Evolutionary conservation across 2,888 invertebrate species (phyloP).

Genomic region (Yponomeuta cagnagella): DNA sequence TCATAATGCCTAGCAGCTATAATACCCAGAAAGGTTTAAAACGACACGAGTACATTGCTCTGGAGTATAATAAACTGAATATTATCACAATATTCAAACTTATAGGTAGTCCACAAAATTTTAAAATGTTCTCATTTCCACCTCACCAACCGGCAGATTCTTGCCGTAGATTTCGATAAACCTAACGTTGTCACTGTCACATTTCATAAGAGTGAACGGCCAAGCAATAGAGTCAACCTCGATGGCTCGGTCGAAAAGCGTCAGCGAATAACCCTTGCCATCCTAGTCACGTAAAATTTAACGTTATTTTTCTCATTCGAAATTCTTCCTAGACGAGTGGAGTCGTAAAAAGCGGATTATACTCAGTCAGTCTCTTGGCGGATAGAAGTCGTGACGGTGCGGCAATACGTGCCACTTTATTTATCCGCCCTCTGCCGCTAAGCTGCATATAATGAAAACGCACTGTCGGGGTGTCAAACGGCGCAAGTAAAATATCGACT

Average conservation of each 20-base stretch:
- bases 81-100: too few relatives aligned
- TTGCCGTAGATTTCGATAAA: too few relatives aligned
- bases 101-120: not conserved
- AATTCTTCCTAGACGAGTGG: slow-evolving; percentile 65
- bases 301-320: slow-evolving; percentile 71
- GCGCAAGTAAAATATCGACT: slow-evolving; percentile 46
- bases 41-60: too few relatives aligned
- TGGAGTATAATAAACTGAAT: too few relatives aligned
- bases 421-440: slow-evolving; percentile 60
- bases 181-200: too few relatives aligned
- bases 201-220: too few relatives aligned
- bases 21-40: too few relatives aligned
- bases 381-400: slow-evolving; percentile 65
- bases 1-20: too few relatives aligned
- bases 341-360: slow-evolving; percentile 76
- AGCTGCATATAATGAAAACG: slow-evolving; percentile 77
- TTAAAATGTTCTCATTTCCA: not conserved
- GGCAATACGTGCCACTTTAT: slow-evolving; percentile 71
- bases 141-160: not conserved
- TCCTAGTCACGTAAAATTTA: slow-evolving; percentile 55
- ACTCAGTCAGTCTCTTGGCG: slow-evolving; percentile 52
- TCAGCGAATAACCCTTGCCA: too few relatives aligned
- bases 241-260: too few relatives aligned
- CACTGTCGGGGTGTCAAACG: slow-evolving; percentile 67
- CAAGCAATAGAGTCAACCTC: too few relatives aligned